These are phyloP conservation scores for Cossypha heuglini DNA, from an alignment of 2,797 vertebrate genomes.

Conservation along the genomic window DNA sequence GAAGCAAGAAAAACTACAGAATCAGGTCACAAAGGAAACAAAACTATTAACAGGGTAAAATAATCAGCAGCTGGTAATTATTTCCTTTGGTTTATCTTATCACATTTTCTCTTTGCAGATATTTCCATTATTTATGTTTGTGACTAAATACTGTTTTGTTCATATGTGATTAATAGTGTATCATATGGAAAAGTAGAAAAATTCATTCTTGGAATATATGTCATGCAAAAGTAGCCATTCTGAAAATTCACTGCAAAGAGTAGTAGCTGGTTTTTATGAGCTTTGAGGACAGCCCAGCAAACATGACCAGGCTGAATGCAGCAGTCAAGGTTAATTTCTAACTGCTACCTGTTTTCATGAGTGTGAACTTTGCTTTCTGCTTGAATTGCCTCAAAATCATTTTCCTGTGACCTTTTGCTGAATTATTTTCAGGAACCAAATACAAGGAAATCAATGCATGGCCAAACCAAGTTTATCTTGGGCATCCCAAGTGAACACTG, in stretches of 20 bases:
- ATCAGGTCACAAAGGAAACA: not conserved
- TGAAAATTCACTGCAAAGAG: not conserved
- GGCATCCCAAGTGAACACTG: not conserved
- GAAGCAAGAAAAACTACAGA: not conserved
- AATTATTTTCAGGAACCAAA: not conserved
- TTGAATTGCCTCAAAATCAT: not conserved
- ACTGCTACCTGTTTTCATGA: not conserved
- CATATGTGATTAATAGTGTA: not conserved
- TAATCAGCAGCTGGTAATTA: not conserved
- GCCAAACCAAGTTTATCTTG: not conserved
- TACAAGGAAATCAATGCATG: not conserved
- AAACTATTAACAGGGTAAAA: not conserved
- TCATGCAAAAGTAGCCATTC: not conserved
- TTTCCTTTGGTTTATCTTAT: not conserved
- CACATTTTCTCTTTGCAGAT: not conserved
- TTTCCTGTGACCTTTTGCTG: not conserved
- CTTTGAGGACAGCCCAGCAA: not conserved
- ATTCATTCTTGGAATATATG: not conserved
- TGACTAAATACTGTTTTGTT: not conserved
- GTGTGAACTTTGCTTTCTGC: conserved; percentile 16
- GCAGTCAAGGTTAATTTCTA: not conserved
- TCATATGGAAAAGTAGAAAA: not conserved
- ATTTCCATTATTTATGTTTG: not conserved
- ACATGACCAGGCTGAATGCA: not conserved
- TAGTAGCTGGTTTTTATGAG: not conserved